These are phyloP conservation scores for Sesia apiformis DNA, from an alignment of 2,888 invertebrate genomes.

Conservation along the genomic window DNA sequence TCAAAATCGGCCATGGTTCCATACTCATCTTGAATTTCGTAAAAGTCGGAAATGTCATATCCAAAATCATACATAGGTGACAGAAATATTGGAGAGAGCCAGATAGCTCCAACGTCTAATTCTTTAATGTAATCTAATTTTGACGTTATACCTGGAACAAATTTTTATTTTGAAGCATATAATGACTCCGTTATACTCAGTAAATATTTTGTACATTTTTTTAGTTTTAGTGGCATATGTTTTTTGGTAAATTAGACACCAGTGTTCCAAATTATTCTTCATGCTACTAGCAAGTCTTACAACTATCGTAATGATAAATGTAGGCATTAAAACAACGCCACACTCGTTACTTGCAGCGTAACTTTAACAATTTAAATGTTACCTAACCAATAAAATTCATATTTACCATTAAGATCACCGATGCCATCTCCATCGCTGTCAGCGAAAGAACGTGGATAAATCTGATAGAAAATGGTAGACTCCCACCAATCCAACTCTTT, in stretches of 20 bases:
- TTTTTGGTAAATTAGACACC: too few relatives aligned
- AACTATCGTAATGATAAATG: too few relatives aligned
- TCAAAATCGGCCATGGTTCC: slow-evolving; percentile 84
- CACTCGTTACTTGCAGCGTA: too few relatives aligned
- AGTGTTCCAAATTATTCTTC: too few relatives aligned
- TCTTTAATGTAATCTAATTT: slow-evolving; percentile 78
- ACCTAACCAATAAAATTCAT: too few relatives aligned
- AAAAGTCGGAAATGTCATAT: slow-evolving; percentile 84
- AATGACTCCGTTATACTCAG: too few relatives aligned
- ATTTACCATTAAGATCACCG: slow-evolving; percentile 71
- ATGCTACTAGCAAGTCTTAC: too few relatives aligned
- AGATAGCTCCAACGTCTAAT: slow-evolving; percentile 79
- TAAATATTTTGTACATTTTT: too few relatives aligned
- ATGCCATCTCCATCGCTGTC: slow-evolving; percentile 86
- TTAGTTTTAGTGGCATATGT: too few relatives aligned
- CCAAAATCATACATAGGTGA: slow-evolving; percentile 88
- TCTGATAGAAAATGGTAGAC: slow-evolving; percentile 83
- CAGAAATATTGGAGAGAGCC: slow-evolving; percentile 82
- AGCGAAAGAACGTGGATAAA: slow-evolving; percentile 84
- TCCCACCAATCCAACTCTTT: slow-evolving; percentile 81
- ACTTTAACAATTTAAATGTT: too few relatives aligned
- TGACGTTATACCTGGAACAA: slow-evolving; percentile 69
- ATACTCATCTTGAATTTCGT: slow-evolving; percentile 79
- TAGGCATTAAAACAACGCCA: too few relatives aligned
- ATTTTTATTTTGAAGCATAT: too few relatives aligned